Base-by-base conservation (phyloP, 2,113 vertebrate species). In the Ctenodactylus gundi region DNA sequence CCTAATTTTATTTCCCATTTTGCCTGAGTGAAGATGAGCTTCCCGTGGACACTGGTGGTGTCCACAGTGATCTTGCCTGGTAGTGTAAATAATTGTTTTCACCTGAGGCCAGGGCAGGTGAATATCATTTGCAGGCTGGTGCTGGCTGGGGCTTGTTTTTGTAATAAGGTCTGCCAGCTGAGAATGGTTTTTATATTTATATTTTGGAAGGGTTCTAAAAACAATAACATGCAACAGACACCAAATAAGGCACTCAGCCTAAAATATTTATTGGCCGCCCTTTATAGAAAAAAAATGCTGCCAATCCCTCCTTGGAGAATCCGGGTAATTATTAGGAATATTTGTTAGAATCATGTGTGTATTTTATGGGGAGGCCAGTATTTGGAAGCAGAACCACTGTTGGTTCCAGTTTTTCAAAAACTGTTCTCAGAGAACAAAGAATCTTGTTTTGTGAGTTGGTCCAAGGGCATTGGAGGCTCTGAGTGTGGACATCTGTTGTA, bases 171-270 rank as follows among this genome's bases (percentile, higher is more conserved):
- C 34, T 62, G 9, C 72, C 4, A 36, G 65, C 44, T 55, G 29
- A 94, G 67, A 55, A 23, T 55, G 10, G 25, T 44, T 76, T 93
- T 70, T 49, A 21, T 3, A 6, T 93, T 70, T 49, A 21, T 3
- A 6, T 49, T 86, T 84, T 55, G 62, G 41, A 70, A 90, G 44
- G 8, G 15, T 91, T 93, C 93, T 87, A 36, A 76, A 72, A 77
- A 72, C 21, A 64, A 7, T 36, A 67, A 23, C 23, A 13, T 7
- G 6, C 76, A 21, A 27, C 36, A 29, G 76, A 49, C 4, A 12
- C 23, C 39, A 41, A 41, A 41, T 58, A 67, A 77, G 57, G 62
- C 57, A 55, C 15, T 1, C 44, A 53, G 46, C 85, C 65, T 36
- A 36, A 70, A 80, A 21, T 78, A 58, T 67, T 91, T 90, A 65